phyloP scores from a whole-genome alignment of 2,888 invertebrate genomes.

The Erpobdella octoculata region DNA sequence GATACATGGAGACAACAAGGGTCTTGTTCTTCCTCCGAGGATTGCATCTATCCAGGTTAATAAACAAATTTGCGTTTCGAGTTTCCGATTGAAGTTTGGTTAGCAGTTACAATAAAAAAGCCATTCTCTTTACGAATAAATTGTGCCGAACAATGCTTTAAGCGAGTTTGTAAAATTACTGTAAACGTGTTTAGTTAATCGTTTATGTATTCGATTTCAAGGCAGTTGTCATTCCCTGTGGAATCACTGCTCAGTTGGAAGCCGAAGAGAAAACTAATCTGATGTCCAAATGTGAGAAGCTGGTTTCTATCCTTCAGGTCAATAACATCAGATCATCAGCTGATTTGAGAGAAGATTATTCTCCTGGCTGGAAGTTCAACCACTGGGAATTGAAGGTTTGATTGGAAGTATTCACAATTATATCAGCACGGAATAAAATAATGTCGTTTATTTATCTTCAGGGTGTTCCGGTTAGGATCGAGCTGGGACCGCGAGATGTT shows the following conservation, averaged over 20 bases:
- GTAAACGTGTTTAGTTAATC: too few species aligned
- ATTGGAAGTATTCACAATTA: neutral
- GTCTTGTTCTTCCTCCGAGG: slow-evolving; percentile 85
- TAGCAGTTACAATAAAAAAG: too few species aligned
- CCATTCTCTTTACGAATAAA: too few species aligned
- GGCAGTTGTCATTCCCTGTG: slow-evolving; percentile 90
- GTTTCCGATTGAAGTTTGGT: too few species aligned
- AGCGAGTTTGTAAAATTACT: too few species aligned
- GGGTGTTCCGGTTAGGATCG: slow-evolving; percentile 86
- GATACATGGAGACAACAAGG: slow-evolving; percentile 91
- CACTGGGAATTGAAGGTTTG: slow-evolving; percentile 85
- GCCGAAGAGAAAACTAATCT: slow-evolving; percentile 65
- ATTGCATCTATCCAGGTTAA: slow-evolving; percentile 60
- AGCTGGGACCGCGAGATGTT: slow-evolving; percentile 90
- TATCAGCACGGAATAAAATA: neutral
- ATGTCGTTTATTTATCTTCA: slow-evolving; percentile 44
- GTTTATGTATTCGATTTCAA: too few species aligned
- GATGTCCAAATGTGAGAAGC: slow-evolving; percentile 60
- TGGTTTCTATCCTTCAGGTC: slow-evolving; percentile 55
- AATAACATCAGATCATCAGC: slow-evolving; percentile 68
- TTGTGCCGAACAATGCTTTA: too few species aligned
- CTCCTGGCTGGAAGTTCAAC: slow-evolving; percentile 99
- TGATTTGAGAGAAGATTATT: slow-evolving; percentile 87
- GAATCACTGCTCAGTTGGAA: slow-evolving; percentile 74
- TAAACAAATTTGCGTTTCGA: too few species aligned